Conservation (phyloP, 1,140 invertebrate genomes). For the Zaprionus inermis region DNA sequence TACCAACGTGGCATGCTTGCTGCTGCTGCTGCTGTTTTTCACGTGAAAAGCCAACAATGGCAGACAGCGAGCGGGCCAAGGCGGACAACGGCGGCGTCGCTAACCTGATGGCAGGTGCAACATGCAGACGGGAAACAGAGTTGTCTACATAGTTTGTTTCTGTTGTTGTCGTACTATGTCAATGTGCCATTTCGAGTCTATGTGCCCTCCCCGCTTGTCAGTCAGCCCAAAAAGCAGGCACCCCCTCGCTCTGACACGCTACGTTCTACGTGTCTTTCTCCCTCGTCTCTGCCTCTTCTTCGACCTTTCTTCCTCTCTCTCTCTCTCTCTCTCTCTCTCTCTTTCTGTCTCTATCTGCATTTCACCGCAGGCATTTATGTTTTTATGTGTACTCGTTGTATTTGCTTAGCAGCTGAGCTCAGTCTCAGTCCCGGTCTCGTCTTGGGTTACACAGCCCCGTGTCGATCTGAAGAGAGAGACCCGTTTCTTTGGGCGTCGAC, state of each 20-base stretch:
- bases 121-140: constrained; percentile 42
- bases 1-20: constrained; percentile 24
- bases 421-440: not conserved
- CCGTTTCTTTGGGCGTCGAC: constrained; percentile 31
- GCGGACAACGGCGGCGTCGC: constrained; percentile 19
- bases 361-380: constrained; percentile 57
- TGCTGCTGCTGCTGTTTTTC: constrained; percentile 37
- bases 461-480: constrained; percentile 3
- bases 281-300: not conserved
- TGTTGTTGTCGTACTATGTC: constrained; percentile 46
- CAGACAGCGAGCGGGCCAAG: constrained; percentile 3
- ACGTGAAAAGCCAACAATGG: constrained; percentile 51
- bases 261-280: not conserved
- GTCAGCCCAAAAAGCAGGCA: not conserved
- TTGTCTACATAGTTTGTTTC: constrained; percentile 19
- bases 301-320: constrained; percentile 14
- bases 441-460: too few relatives aligned
- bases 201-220: constrained; percentile 13
- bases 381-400: constrained; percentile 37
- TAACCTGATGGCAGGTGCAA: constrained; percentile 62
- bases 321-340: constrained; percentile 21
- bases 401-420: constrained; percentile 64
- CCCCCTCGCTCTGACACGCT: constrained; percentile 1
- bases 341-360: constrained; percentile 21
- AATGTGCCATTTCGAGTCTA: constrained; percentile 49